These are phyloP conservation scores for Hephaestus fuliginosus DNA, from an alignment of 2,797 vertebrate species.

Conservation along the genomic window DNA sequence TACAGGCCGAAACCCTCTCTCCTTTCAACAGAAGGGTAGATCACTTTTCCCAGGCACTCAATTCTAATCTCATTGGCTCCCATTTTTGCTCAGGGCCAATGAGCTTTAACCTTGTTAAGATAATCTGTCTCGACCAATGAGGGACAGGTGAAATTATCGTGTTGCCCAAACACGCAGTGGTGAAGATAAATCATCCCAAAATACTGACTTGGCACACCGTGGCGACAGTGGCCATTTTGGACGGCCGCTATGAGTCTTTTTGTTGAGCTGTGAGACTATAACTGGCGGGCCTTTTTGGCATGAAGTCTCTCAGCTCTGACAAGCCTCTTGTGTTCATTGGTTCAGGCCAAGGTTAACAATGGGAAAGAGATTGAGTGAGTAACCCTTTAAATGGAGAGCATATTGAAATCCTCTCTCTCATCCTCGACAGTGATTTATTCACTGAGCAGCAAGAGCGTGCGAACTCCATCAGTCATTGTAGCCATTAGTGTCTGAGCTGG, in stretches of 20 bases:
- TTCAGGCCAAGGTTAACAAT: constrained; percentile 63
- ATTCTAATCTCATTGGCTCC: constrained; percentile 86
- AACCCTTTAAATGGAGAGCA: constrained; percentile 51
- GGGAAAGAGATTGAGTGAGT: constrained; percentile 58
- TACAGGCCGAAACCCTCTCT: constrained; percentile 81
- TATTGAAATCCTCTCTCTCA: constrained; percentile 42
- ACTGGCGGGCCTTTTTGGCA: constrained; percentile 62
- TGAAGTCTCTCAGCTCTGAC: constrained; percentile 63
- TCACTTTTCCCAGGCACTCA: constrained; percentile 84
- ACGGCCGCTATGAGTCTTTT: constrained; percentile 45
- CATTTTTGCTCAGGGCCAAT: constrained; percentile 83
- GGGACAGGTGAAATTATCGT: constrained; percentile 79
- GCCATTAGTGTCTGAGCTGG: constrained; percentile 47
- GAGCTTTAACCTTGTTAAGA: constrained; percentile 83
- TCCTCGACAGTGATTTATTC: constrained; percentile 67
- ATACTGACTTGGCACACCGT: constrained; percentile 37
- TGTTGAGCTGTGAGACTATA: constrained; percentile 55
- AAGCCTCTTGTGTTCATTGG: constrained; percentile 62
- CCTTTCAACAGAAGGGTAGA: constrained; percentile 84
- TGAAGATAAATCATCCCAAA: constrained; percentile 71
- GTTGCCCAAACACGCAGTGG: constrained; percentile 75
- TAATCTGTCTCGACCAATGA: constrained; percentile 79
- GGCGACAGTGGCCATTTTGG: constrained; percentile 53
- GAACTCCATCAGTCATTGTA: constrained; percentile 54
- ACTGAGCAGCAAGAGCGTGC: constrained; percentile 40